Base-by-base conservation (phyloP, 2,888 invertebrate species). In the Eupsilia transversa region DNA sequence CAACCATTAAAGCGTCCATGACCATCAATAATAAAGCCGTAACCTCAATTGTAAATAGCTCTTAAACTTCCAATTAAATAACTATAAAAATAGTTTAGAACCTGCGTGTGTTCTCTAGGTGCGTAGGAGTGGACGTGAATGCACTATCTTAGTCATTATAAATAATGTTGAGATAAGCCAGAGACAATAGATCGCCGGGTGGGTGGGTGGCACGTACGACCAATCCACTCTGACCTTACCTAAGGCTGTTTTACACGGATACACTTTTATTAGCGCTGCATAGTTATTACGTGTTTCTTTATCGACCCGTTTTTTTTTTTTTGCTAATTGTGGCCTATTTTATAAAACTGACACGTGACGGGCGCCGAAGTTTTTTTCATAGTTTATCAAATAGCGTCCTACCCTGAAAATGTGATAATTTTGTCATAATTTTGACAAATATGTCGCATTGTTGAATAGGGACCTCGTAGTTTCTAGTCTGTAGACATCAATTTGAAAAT, bases 101-200 rank as follows among this genome's bases (percentile, higher is more conserved):
- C 71, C 77, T 78, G 83, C 72, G 80, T 81, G 79, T 75, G 79
- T 77, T 82, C 74, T 52, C 56, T 67, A 63, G 63, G 33, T 69
- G 92, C 91, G 95, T 95, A 93, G 95, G 95, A 88, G 94, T 92
- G 89, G 89, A 91, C 91, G 87, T 91, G 90, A 92, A 92, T 91
- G 92, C 91, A 91, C 91, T 90, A 92, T 92, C 91, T 90, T 84
- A 92, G 92, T 93, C 93, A 94, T 95, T 94, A 94, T 94, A 94
- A 95, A 93, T 95, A 94, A 95, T 94, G 93, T 92, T 86, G 88
- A 93, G 94, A 94, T 94, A 94, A 94, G 92, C 90, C 67, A 87
- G 79, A 94, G 93, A 95, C 95, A 95, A 95, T 94, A 93, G 94
- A 93, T 93, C 88, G 88, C 89, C 89, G 89, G 90, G 82, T 72